Base-by-base conservation (phyloP, 2,113 vertebrate species). In the Sander vitreus region DNA sequence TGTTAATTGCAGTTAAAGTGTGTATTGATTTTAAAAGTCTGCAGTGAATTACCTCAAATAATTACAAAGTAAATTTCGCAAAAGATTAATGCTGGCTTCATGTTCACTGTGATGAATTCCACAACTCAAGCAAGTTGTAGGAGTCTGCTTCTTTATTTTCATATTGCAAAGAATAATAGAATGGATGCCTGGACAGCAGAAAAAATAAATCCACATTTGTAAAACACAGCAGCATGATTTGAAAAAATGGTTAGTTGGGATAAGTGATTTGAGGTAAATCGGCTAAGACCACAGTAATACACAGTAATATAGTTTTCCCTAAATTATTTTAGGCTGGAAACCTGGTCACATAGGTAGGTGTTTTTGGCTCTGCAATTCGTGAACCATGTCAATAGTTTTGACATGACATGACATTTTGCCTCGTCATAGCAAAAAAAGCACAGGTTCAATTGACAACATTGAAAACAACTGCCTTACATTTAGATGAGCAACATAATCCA, bases 201-300 rank as follows among this genome's bases (percentile, higher is more conserved):
- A 30, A 57, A 27, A 25, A 57, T 27, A 14, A 23, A 54, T n/a
- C 19, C 9, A 57, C 13, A 25, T 14, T 25, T 57, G 54, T 59
- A 59, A 59, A 59, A 59, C 58, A 60, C 58, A 60, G 58, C 27
- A 60, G 58, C 58, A 60, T 60, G 16, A 16, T 33, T 4, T 60
- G 15, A 33, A 57, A 23, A 57, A 25, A 57, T 23, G 11, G 54
- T 4, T 14, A 15, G 55, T 27, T 58, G 30, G 30, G 30, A 33
- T 33, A 30, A 30, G 23, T 30, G 25, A 59, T 14, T 25, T 25
- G 11, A 12, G 14, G 23, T 15, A 58, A 27, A 58, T 27, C 0
- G 39, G 18, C 36, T 23, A 23, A 13, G 13, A 63, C n/a, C 21
- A 13, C n/a, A 33, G 30, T 30, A 5, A 33, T 33, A 33, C 6